Evolutionary conservation across 2,797 vertebrate species (phyloP).

Genomic region (Protonibea diacanthus): DNA sequence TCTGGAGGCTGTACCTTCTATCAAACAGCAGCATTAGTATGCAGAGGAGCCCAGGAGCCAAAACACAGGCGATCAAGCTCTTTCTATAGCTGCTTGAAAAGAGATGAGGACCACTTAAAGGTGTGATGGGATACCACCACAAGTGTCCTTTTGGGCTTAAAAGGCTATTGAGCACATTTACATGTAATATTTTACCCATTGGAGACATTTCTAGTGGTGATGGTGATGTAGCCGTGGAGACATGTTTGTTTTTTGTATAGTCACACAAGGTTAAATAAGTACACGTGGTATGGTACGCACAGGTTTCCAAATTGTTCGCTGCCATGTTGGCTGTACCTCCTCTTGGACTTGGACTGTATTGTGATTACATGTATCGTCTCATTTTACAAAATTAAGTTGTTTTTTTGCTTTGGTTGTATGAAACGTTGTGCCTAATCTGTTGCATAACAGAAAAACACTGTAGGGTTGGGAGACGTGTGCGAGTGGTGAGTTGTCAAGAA

Average conservation of each 20-base stretch:
- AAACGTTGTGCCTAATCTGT: too few relatives aligned
- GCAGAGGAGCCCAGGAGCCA: constrained; percentile 51
- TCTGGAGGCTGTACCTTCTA: constrained; percentile 47
- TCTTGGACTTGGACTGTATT: too few relatives aligned
- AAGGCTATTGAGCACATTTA: constrained; percentile 16
- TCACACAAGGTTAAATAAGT: too few relatives aligned
- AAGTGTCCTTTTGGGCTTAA: constrained; percentile 20
- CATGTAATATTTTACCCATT: constrained; percentile 31
- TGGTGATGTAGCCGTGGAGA: neutral
- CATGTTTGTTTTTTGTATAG: neutral
- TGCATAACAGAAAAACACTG: too few relatives aligned
- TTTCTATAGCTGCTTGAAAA: constrained; percentile 40
- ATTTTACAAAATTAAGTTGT: too few relatives aligned
- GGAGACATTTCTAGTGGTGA: neutral
- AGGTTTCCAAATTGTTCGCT: too few relatives aligned
- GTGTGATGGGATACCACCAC: neutral
- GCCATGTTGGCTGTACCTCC: too few relatives aligned
- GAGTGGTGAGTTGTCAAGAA: too few relatives aligned
- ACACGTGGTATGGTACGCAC: too few relatives aligned
- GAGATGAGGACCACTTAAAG: constrained; percentile 47
- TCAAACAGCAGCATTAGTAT: constrained; percentile 59
- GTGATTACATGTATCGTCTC: too few relatives aligned
- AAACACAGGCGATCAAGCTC: constrained; percentile 44
- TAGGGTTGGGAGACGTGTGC: too few relatives aligned
- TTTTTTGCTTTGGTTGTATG: too few relatives aligned